These are phyloP conservation scores for Peribatodes rhomboidaria DNA, from an alignment of 2,888 invertebrate genomes.

Conservation along the genomic window DNA sequence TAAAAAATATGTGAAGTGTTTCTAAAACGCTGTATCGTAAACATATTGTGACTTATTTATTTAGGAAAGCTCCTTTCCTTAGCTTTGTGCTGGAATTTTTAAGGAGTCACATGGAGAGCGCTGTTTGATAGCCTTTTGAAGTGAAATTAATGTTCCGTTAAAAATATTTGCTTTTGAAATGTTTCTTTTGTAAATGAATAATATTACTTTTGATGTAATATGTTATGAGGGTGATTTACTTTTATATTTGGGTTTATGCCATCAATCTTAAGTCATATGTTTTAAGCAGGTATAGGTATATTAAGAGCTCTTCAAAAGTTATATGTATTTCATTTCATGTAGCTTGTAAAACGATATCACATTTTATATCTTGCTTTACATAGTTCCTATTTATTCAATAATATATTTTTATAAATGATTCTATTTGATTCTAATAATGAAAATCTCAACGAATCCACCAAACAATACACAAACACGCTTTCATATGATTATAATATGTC, in stretches of 20 bases:
- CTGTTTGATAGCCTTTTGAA: constrained; percentile 63
- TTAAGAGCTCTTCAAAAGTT: background rate
- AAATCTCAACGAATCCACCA: too few species aligned
- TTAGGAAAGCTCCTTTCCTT: constrained; percentile 50
- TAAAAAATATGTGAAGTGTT: constrained; percentile 60
- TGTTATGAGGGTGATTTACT: constrained; percentile 35
- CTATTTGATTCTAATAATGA: too few species aligned
- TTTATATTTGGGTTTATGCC: constrained; percentile 24
- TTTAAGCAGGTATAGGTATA: background rate
- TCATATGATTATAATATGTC: too few species aligned
- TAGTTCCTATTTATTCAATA: too few species aligned
- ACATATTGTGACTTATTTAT: constrained; percentile 59
- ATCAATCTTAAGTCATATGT: constrained; percentile 5
- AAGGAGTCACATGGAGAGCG: constrained; percentile 51
- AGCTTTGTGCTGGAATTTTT: constrained; percentile 51
- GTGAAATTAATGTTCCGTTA: constrained; percentile 61
- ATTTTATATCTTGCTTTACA: too few species aligned
- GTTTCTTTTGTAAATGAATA: constrained; percentile 55
- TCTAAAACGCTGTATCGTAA: constrained; percentile 55
- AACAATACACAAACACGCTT: too few species aligned
- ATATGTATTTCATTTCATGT: too few species aligned
- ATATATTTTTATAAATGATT: too few species aligned
- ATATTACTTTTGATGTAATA: constrained; percentile 39
- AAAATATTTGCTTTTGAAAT: constrained; percentile 61
- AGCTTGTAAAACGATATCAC: too few species aligned